Conservation (phyloP, 2,113 vertebrate species). For the Larimichthys crocea region DNA sequence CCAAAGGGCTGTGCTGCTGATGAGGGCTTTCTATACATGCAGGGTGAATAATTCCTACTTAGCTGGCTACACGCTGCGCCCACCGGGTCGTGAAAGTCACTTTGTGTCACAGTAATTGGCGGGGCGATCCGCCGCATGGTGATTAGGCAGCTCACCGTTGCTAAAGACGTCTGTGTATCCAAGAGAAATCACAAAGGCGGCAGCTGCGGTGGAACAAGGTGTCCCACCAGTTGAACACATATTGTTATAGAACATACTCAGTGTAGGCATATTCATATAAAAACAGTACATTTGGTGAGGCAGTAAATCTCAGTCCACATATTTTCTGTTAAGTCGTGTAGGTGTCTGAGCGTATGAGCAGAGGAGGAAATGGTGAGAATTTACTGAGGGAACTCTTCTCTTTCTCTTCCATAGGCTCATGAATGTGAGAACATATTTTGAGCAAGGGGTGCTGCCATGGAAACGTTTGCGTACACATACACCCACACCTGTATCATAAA, state of each 20-base stretch:
- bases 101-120: conserved; percentile 64
- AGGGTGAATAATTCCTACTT: conserved; percentile 56
- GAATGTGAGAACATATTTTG: too few species aligned
- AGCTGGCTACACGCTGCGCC: conserved; percentile 42
- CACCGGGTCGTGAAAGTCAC: conserved; percentile 69
- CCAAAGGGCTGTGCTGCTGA: conserved; percentile 21
- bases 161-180: conserved; percentile 21
- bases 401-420: not conserved
- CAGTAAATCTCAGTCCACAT: not conserved
- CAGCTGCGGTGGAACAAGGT: not conserved
- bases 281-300: not conserved
- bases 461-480: too few species aligned
- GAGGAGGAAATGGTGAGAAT: not conserved
- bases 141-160: conserved; percentile 43
- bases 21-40: conserved; percentile 41
- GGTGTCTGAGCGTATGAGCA: not conserved
- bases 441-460: too few species aligned
- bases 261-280: not conserved
- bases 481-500: too few species aligned
- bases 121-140: conserved; percentile 49
- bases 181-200: not conserved
- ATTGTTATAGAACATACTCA: not conserved
- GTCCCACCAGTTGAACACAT: not conserved
- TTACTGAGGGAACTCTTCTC: not conserved
- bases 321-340: not conserved